Conservation (phyloP, 2,888 invertebrate genomes). For the Troides aeacus region DNA sequence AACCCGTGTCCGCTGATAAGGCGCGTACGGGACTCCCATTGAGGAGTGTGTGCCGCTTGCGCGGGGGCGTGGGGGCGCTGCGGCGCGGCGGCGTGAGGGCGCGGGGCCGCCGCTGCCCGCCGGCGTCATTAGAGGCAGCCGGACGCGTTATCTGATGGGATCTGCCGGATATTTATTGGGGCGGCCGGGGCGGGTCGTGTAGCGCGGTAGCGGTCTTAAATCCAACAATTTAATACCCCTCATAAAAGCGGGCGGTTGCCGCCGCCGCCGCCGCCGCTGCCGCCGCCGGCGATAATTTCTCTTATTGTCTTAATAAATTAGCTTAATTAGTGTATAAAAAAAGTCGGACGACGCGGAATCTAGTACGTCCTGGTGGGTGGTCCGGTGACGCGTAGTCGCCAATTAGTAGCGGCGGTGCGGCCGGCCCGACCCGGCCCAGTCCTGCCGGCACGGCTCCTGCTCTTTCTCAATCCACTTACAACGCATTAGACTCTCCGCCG, state of each 20-base stretch:
- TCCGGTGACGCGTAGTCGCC: slow-evolving; percentile 38
- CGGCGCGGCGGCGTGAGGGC: slow-evolving; percentile 2
- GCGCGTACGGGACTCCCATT: slow-evolving; percentile 4
- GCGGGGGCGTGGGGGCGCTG: slow-evolving; percentile 13
- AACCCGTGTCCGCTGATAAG: slow-evolving; percentile 19
- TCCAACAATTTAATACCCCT: slow-evolving; percentile 68
- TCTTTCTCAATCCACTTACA: too few species aligned
- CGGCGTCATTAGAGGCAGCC: slow-evolving; percentile 35
- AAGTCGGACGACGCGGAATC: slow-evolving; percentile 65
- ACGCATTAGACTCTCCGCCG: too few species aligned
- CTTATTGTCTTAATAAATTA: slow-evolving; percentile 78
- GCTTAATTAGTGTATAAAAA: slow-evolving; percentile 78
- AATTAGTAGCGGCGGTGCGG: slow-evolving; percentile 37
- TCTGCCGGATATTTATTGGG: slow-evolving; percentile 71
- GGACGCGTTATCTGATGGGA: slow-evolving; percentile 59
- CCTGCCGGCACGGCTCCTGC: too few species aligned
- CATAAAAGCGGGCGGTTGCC: slow-evolving; percentile 56
- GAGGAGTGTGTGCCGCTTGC: slow-evolving; percentile 35
- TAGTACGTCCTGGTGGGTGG: slow-evolving; percentile 73
- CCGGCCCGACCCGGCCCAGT: not conserved
- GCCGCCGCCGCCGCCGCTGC: slow-evolving; percentile 45
- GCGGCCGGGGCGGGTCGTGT: slow-evolving; percentile 51
- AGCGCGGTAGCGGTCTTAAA: slow-evolving; percentile 73
- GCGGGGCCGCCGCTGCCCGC: slow-evolving; percentile 17
- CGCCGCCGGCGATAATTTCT: slow-evolving; percentile 65